phyloP scores from a whole-genome alignment of 2,797 vertebrate species.

The Sternotherus odoratus region DNA sequence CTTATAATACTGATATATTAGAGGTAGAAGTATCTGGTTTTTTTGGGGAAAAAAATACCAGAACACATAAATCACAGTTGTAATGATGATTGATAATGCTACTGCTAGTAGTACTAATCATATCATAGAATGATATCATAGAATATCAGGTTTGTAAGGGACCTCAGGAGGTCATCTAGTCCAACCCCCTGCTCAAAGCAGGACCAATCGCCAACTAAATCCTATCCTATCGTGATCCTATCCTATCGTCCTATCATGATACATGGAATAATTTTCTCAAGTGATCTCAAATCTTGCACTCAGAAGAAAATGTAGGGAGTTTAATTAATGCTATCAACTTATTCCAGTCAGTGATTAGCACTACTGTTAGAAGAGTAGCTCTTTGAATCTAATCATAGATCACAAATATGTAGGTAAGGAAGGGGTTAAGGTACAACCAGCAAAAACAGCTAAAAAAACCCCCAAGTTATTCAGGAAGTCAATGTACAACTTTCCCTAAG shows the following conservation, averaged over 20 bases:
- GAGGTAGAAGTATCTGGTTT: neutral
- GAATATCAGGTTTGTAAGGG: too few relatives aligned
- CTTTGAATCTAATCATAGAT: rapidly evolving
- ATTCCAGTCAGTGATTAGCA: neutral
- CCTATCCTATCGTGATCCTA: too few relatives aligned
- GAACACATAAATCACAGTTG: neutral
- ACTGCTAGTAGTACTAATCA: neutral
- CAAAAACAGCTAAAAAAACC: neutral
- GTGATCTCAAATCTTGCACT: neutral
- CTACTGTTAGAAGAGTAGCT: neutral
- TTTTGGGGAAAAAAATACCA: neutral
- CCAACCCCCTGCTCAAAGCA: too few relatives aligned
- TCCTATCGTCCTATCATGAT: too few relatives aligned
- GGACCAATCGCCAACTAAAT: too few relatives aligned
- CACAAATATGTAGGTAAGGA: neutral
- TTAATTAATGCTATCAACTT: neutral
- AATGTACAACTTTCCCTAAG: neutral
- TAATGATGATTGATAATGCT: neutral
- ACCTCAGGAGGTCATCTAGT: too few relatives aligned
- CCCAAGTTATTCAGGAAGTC: neutral
- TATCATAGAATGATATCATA: too few relatives aligned
- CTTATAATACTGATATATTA: neutral
- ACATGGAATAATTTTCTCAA: slow-evolving; percentile 9
- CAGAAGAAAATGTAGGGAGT: neutral
- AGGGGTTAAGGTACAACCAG: neutral